Percentiles rank a stretch among this genome's conserved stretches.
Evolutionary conservation across 35 echinoderm and acorn worm species (phyloP).

Genomic region (Apostichopus parvimensis): DNA sequence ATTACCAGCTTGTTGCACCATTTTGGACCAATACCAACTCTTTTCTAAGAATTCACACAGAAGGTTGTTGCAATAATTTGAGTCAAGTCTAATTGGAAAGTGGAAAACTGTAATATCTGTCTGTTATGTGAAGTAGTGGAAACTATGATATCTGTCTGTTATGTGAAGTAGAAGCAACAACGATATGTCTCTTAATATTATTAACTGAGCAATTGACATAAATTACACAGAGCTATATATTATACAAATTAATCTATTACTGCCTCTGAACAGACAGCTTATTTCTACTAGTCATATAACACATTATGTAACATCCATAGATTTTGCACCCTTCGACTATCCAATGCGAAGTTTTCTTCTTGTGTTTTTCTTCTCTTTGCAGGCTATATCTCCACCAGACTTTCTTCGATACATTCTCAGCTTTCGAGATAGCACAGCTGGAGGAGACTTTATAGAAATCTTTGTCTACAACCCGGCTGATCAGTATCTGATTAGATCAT

Average conservation of each 20-base stretch:
- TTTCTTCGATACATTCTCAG: slow-evolving; percentile 63
- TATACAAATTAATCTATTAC: no score
- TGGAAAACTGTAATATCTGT: no score
- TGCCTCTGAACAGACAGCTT: no score
- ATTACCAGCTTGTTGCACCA: not conserved
- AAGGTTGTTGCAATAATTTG: not conserved
- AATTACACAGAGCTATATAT: no score
- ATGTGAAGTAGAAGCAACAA: no score
- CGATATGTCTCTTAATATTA: no score
- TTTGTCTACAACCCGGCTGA: slow-evolving; percentile 13
- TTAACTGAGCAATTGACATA: no score
- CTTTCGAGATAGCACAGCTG: slow-evolving; percentile 7
- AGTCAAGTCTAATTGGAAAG: no score
- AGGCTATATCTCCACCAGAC: slow-evolving; percentile 51
- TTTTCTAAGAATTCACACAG: not conserved
- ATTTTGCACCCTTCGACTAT: not conserved
- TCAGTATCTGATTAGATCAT: slow-evolving; percentile 43
- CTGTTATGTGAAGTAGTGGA: no score
- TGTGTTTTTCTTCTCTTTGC: not conserved
- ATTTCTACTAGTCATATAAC: no score
- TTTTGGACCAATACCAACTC: not conserved
- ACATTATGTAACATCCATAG: no score
- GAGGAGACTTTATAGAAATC: slow-evolving; percentile 7
- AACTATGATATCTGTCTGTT: no score
- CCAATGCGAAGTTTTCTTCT: not conserved